A percentile compares a stretch with the other conserved stretches of the same genome.
Conservation (phyloP, 2,797 vertebrate genomes). For the Coregonus sp. region DNA sequence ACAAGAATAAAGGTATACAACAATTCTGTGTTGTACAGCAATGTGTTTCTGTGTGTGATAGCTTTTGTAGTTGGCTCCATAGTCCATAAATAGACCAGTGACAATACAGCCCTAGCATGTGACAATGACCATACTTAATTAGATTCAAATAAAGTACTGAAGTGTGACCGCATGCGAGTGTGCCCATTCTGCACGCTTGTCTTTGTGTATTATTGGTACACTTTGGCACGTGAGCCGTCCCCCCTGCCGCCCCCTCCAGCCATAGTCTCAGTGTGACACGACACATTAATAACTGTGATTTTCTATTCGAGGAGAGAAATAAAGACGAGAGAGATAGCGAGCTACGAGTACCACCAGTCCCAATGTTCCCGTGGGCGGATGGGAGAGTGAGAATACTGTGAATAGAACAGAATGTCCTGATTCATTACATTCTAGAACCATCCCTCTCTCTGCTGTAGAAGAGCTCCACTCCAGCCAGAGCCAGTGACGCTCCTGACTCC, state of each 20-base stretch:
- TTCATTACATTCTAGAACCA: conserved; percentile 52
- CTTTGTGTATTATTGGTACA: background rate
- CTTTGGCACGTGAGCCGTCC: conserved; percentile 1
- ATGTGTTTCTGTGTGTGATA: background rate
- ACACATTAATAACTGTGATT: conserved; percentile 54
- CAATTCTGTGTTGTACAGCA: no score
- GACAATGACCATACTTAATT: background rate
- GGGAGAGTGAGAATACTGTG: conserved; percentile 32
- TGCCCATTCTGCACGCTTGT: no score
- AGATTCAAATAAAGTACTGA: background rate
- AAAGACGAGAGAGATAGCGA: background rate
- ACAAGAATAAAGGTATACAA: no score
- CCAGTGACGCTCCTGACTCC: conserved; percentile 55
- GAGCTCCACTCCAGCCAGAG: conserved; percentile 36
- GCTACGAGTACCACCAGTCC: conserved; percentile 28
- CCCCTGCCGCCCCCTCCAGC: conserved; percentile 41
- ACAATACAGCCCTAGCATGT: background rate
- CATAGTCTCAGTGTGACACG: conserved; percentile 33
- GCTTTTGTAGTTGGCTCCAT: background rate
- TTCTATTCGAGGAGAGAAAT: conserved; percentile 43
- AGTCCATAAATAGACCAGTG: no score
- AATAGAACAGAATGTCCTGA: conserved; percentile 49
- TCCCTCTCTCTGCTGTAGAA: conserved; percentile 36
- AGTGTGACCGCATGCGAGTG: background rate
- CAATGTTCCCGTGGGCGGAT: conserved; percentile 64